Evolutionary conservation across 2,888 invertebrate genomes (phyloP), one percentile per base, ranked within the genome.

Genomic region (Caenorhabditis sulstoni): DNA sequence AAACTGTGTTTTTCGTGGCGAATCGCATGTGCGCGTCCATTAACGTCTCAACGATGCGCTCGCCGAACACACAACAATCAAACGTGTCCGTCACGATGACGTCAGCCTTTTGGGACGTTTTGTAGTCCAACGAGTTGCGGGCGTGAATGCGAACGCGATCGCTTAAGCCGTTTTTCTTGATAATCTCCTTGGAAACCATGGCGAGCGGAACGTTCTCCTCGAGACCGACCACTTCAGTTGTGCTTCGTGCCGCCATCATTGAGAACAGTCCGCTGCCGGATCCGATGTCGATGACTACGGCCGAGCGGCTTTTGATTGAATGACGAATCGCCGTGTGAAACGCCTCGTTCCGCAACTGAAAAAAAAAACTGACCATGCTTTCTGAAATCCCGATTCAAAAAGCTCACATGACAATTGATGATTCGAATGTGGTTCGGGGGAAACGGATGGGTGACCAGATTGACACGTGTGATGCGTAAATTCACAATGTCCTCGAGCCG

Each of bases 51-150:
- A 85, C 47, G 37, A 77, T 71, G 11, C 62, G 55, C 37, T 83
- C 82, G 11, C 84, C 84, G 39, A 84, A 83, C 7, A 73, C 76
- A 50, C 76, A 77, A 52, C 82, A 81, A 52, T 84, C 84, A 49
- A 84, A 9, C 2, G 71, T 79, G 50, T 85, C 85, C 3, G 76
- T 62, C 1, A 81, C 61, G 39, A 85, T 65, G 5, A 85, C 80
- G 39, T 80, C 75, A 8, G 81, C 78, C 68, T 84, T 64, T 7
- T 58, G 55, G 12, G 47, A 29, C 5, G 58, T 78, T 14, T 44
- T 39, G 20, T 58, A 65, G 7, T 57, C 8, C 14, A 14, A 44
- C 22, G 81, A 81, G 59, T 81, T 73, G 37, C 50, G 44, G 3
- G 50, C 44, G 7, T 64, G n/a, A 2, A 77, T 67, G 1, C n/a